A percentile compares a stretch with the other conserved stretches of the same genome.
These are phyloP conservation scores for Ceratoteleas bidentatus DNA, from an alignment of 1,140 invertebrate species.

Conservation along the genomic window DNA sequence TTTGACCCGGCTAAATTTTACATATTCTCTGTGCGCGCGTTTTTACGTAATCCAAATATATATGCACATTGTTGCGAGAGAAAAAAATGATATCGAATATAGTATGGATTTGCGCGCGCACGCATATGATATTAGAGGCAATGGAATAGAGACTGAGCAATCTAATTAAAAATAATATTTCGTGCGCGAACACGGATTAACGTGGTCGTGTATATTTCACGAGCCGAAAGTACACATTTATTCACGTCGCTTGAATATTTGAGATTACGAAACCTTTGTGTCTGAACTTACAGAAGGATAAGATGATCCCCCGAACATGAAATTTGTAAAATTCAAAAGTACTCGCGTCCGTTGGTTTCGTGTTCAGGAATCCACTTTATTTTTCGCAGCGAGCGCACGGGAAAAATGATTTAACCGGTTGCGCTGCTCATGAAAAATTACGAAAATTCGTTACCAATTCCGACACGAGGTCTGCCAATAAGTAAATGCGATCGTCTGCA, in stretches of 20 bases:
- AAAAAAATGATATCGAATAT: neutral
- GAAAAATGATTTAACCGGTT: conserved; percentile 49
- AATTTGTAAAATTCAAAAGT: conserved; percentile 63
- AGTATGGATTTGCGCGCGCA: too few species aligned
- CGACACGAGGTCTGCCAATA: conserved; percentile 6
- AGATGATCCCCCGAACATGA: conserved; percentile 48
- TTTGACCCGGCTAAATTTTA: neutral
- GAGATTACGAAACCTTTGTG: conserved; percentile 54
- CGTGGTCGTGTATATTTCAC: neutral
- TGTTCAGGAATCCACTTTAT: conserved; percentile 54
- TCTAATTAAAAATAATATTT: conserved; percentile 9
- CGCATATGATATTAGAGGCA: neutral
- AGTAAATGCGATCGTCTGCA: conserved; percentile 24
- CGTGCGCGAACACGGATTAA: neutral
- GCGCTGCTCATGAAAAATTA: conserved; percentile 46
- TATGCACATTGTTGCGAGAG: neutral
- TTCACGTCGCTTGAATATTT: conserved; percentile 47
- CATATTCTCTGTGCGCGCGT: neutral
- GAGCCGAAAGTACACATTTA: conserved; percentile 39
- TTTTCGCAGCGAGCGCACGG: conserved; percentile 16
- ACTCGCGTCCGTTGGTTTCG: conserved; percentile 35
- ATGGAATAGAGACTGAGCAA: neutral
- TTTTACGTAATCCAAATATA: neutral
- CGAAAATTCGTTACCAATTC: conserved; percentile 36
- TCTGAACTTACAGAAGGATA: conserved; percentile 44